Percentiles rank a stretch among this genome's conserved stretches.
Conservation (phyloP, 2,888 invertebrate genomes). For the Orthosia incerta region DNA sequence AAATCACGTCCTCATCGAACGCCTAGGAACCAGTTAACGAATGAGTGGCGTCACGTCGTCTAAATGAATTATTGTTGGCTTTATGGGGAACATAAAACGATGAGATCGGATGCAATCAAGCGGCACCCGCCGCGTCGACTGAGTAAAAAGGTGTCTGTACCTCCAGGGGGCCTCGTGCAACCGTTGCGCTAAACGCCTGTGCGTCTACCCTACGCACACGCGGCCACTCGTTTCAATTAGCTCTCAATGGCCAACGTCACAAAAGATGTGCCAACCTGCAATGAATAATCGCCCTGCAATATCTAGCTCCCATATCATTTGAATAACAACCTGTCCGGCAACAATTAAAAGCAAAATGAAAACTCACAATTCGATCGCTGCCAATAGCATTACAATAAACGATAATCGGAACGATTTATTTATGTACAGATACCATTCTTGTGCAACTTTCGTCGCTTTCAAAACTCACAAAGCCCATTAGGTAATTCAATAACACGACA, state of each 20-base stretch:
- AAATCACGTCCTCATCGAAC: conserved; percentile 71
- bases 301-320: conserved; percentile 59
- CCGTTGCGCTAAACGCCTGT: conserved; percentile 84
- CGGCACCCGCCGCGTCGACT: conserved; percentile 88
- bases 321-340: conserved; percentile 53
- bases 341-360: conserved; percentile 57
- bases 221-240: conserved; percentile 89
- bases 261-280: conserved; percentile 76
- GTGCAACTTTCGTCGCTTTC: conserved; percentile 60
- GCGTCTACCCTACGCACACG: conserved; percentile 79
- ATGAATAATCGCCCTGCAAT: conserved; percentile 71
- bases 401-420: conserved; percentile 62
- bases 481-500: conserved; percentile 73
- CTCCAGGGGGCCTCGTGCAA: conserved; percentile 83
- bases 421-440: conserved; percentile 64
- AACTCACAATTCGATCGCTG: conserved; percentile 34
- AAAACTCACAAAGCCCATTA: conserved; percentile 72
- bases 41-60: conserved; percentile 90
- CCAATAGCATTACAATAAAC: conserved; percentile 53
- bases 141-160: conserved; percentile 88
- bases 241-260: conserved; percentile 83
- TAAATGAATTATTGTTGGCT: conserved; percentile 91
- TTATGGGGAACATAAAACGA: conserved; percentile 90
- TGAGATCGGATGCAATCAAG: conserved; percentile 90
- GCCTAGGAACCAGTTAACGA: conserved; percentile 87